Base-by-base conservation (phyloP, 2,888 invertebrate species). In the Orthonevra nobilis region DNA sequence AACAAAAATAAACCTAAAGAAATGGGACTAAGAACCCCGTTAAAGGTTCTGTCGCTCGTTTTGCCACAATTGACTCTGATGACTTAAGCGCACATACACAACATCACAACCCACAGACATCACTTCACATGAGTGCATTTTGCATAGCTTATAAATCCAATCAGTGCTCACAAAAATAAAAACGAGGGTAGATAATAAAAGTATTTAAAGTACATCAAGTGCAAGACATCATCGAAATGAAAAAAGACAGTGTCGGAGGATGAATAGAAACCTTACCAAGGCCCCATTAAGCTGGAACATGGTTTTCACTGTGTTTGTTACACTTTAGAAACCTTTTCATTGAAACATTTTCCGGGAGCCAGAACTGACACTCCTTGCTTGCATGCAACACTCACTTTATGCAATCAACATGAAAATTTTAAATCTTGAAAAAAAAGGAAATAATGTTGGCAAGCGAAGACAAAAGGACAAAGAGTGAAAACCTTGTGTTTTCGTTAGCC, bases 41-140 rank as follows among this genome's bases (percentile, higher is more conserved):
- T 54, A 58, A 64, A 77, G 66, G 54, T 72, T 77, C 58, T 77
- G 64, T 77, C 77, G 77, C 77, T 77, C 77, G 72, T 72, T 77
- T 77, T 77, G 77, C 72, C 54, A 66, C 77, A 77, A 60, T 77
- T 77, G 77, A 77, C 77, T 77, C 52, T 60, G 40, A 72, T 72
- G 77, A 66, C 77, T 60, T 40, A 60, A 68, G 14, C 58, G 60
- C 46, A 48, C 10, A 54, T 23, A 52, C 6, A 38, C 23, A n/a
- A n/a, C n/a, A n/a, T n/a, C n/a, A 28, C 6, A 40, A n/a, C 12
- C 19, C 32, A 36, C 19, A 20, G 40, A 44, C 26, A 44, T 26
- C n/a, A 10, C 20, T 7, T 6, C n/a, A 40, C 9, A 32, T 23
- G 52, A 54, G 58, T 42, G 28, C 46, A 48, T 60, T 72, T 60